Evolutionary conservation across 1,140 invertebrate genomes (phyloP), one percentile per base, ranked within the genome.

Genomic region (Cotesia chilonis): DNA sequence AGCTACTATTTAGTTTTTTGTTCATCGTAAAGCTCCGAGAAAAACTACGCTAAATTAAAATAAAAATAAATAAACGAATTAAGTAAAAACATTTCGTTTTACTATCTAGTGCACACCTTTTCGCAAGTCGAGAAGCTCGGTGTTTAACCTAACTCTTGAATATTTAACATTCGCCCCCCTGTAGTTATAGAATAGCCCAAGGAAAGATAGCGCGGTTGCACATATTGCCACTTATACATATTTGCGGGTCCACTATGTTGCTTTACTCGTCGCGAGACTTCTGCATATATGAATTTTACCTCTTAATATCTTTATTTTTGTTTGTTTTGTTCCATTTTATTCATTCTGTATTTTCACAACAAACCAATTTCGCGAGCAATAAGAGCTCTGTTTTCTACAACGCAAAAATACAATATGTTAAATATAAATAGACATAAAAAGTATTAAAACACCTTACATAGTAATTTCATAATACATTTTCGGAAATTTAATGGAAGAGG

Each of bases 131-230:
- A 9, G 36, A 41, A 47, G 3, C 41, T 61, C 7, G 3, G 4
- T 59, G 14, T 38, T 65, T 37, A 37, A 28, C 52, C 7, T 5
- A 36, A 68, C 71, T 72, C 54, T 68, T 72, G 71, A 72, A 72
- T 72, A 72, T 72, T 72, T 72, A 72, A 72, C 71, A 72, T 72
- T 71, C 61, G 51, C 66, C 35, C 35, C 20, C 20, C 20, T 20
- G 57, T 28, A 72, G 65, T 72, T 61, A 72, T 65, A 68, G 59
- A 52, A 72, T 28, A 68, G 61, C 35, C 66, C 55, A 47, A 59
- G 61, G 52, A 66, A 67, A 20, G 59, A 68, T 52, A 41, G 55
- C 20, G 60, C n/a, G 69, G 69, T 71, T 71, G 69, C 69, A 71
- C 69, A 71, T 71, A 71, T 65, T 71, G 69, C 69, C 5, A 20